phyloP scores from a whole-genome alignment of 2,797 vertebrate genomes.

The Sylvia borin region DNA sequence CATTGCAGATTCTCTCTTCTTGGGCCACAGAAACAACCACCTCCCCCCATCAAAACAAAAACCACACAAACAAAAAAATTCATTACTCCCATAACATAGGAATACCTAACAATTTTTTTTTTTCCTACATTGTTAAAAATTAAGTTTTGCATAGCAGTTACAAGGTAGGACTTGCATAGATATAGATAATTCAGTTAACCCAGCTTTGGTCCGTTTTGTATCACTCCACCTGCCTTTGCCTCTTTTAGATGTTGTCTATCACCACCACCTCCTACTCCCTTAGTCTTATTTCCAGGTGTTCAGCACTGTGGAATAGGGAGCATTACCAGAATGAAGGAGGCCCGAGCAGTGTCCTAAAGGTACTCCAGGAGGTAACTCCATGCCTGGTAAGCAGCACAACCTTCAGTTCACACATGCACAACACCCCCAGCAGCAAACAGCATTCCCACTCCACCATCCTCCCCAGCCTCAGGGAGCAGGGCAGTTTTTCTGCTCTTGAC shows the following conservation, averaged over 20 bases:
- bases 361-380: background rate
- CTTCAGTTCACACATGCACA: fast-evolving
- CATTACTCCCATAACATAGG: background rate
- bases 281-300: background rate
- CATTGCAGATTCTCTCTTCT: background rate
- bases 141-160: background rate
- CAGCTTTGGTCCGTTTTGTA: background rate
- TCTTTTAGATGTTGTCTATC: background rate
- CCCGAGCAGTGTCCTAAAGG: background rate
- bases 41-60: background rate
- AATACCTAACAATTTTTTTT: background rate
- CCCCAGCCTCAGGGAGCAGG: background rate
- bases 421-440: background rate
- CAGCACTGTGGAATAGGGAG: background rate
- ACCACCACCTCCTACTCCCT: background rate
- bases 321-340: background rate
- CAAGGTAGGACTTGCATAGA: background rate
- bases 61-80: background rate
- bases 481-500: background rate
- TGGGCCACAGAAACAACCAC: background rate
- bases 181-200: background rate
- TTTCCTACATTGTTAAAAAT: background rate
- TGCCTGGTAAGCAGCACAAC: background rate
- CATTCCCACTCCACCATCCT: background rate
- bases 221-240: background rate